Evolutionary conservation across 2,797 vertebrate species (phyloP).

Genomic region (Notolepis coatsorum): DNA sequence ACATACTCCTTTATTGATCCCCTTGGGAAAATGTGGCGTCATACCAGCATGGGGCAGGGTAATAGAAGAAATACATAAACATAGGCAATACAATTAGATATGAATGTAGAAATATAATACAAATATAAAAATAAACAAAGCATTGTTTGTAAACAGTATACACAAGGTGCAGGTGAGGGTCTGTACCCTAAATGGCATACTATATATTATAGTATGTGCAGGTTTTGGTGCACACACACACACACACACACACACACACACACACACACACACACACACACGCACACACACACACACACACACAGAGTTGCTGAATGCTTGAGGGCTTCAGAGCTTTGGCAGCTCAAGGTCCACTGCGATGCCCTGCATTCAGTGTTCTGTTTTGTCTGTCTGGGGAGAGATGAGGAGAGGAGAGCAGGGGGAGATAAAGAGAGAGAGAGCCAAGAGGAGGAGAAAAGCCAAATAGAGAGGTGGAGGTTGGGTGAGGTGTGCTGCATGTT

Average conservation of each 20-base stretch:
- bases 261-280: constrained; percentile 26
- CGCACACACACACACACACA: constrained; percentile 17
- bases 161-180: too few species aligned
- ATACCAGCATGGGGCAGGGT: too few species aligned
- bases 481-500: neutral
- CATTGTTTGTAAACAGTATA: too few species aligned
- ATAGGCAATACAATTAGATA: too few species aligned
- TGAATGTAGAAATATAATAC: too few species aligned
- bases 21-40: too few species aligned
- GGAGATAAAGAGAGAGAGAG: too few species aligned
- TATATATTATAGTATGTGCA: too few species aligned
- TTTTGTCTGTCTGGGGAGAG: constrained; percentile 13
- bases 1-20: too few species aligned
- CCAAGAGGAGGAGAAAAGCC: neutral
- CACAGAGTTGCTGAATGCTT: constrained; percentile 33
- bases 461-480: neutral
- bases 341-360: constrained; percentile 43
- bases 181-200: too few species aligned
- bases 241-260: constrained; percentile 1
- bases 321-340: constrained; percentile 36
- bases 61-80: too few species aligned
- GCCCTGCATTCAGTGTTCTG: constrained; percentile 24
- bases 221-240: constrained; percentile 4
- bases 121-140: too few species aligned
- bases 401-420: neutral